A percentile compares a stretch with the other conserved stretches of the same genome.
Evolutionary conservation across 2,797 vertebrate species (phyloP).

Genomic region (Phoxinus dragarum): DNA sequence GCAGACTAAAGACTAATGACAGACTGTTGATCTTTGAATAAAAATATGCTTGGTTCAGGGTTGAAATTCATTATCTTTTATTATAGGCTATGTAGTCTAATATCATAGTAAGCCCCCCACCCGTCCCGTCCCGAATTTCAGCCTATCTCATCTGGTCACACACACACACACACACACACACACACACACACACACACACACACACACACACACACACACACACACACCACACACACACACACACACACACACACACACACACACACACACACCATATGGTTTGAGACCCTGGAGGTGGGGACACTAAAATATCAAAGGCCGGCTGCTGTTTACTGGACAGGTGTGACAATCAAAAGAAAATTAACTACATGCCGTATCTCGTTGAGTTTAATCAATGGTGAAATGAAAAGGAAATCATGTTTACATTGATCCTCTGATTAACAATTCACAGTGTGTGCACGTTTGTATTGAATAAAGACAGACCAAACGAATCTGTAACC

Average conservation of each 20-base stretch:
- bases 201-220: slow-evolving; percentile 3
- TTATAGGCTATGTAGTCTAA: too few species aligned
- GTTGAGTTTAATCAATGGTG: slow-evolving; percentile 16
- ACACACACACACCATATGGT: slow-evolving; percentile 47
- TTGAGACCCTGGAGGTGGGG: slow-evolving; percentile 29
- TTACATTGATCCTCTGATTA: slow-evolving; percentile 20
- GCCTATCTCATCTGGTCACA: too few species aligned
- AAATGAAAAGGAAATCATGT: slow-evolving; percentile 26
- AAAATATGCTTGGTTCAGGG: too few species aligned
- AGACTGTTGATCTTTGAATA: too few species aligned
- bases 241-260: slow-evolving; percentile 34
- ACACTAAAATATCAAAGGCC: slow-evolving; percentile 49
- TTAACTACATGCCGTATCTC: slow-evolving; percentile 12
- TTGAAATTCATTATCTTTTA: too few species aligned
- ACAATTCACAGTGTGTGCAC: not conserved
- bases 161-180: slow-evolving; percentile 12
- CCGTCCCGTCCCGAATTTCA: too few species aligned
- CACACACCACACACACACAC: slow-evolving; percentile 8
- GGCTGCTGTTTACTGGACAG: slow-evolving; percentile 26
- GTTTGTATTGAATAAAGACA: not conserved
- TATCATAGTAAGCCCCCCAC: too few species aligned
- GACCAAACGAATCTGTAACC: not conserved
- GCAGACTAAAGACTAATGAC: too few species aligned
- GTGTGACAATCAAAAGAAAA: slow-evolving; percentile 48
- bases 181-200: slow-evolving; percentile 21